phyloP scores from a whole-genome alignment of 2,797 vertebrate species.

The Percopsis omiscomaycus region DNA sequence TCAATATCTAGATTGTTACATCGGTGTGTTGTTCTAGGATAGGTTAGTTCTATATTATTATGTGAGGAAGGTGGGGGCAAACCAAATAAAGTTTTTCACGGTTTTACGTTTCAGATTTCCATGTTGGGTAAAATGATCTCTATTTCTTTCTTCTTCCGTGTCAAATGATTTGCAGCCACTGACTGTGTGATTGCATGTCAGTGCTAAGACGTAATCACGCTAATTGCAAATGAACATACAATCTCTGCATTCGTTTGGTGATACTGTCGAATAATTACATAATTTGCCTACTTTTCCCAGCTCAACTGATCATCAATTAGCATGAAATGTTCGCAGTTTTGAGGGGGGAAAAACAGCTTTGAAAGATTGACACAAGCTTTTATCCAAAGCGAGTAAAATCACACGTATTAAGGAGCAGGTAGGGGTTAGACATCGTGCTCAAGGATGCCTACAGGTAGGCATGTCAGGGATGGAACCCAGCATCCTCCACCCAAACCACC shows the following conservation, averaged over 20 bases:
- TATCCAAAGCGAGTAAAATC: no score
- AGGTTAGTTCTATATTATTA: no score
- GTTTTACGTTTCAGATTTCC: background rate
- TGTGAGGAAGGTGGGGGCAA: background rate
- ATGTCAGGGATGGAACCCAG: no score
- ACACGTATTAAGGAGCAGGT: no score
- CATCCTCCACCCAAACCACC: no score
- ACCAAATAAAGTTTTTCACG: background rate
- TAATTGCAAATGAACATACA: background rate
- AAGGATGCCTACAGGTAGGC: no score
- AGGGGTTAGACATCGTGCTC: no score
- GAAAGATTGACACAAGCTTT: conserved; percentile 40
- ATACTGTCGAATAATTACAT: background rate
- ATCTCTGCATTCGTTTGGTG: background rate
- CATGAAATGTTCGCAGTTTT: conserved; percentile 5
- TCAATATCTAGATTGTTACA: conserved; percentile 8
- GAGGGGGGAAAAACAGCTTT: conserved; percentile 13
- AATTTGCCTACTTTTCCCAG: background rate
- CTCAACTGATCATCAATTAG: background rate
- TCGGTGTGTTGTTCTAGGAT: no score
- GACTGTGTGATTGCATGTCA: background rate
- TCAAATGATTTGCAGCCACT: background rate
- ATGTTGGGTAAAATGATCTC: background rate
- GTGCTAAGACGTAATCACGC: background rate
- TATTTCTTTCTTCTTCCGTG: background rate